Evolutionary conservation across 1,140 invertebrate species (phyloP).

Genomic region (Eubasilissa regina): DNA sequence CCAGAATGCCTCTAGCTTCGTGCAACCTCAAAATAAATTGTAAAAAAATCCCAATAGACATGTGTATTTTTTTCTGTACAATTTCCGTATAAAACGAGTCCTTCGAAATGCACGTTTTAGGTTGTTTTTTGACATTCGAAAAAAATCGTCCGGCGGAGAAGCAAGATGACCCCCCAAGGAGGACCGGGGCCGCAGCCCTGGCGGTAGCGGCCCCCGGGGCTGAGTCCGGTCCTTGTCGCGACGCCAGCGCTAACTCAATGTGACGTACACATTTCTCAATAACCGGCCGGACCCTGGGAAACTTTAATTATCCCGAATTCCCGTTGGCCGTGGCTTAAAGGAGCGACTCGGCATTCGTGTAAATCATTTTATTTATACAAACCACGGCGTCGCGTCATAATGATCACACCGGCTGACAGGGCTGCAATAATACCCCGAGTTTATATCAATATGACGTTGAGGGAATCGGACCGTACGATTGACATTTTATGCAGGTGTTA

Average conservation of each 20-base stretch:
- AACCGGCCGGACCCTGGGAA: conserved; percentile 27
- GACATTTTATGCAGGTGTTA: background rate
- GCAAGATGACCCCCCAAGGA: conserved; percentile 43
- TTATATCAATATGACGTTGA: conserved; percentile 32
- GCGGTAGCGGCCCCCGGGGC: background rate
- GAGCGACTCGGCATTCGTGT: conserved; percentile 22
- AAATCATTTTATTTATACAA: conserved; percentile 32
- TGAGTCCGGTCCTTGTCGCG: conserved; percentile 34
- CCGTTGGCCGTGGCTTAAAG: conserved; percentile 9
- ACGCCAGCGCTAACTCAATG: conserved; percentile 44
- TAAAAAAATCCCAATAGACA: no score
- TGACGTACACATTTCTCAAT: conserved; percentile 45
- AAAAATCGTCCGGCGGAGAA: conserved; percentile 18
- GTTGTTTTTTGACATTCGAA: conserved; percentile 1
- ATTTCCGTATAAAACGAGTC: background rate
- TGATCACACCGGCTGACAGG: background rate
- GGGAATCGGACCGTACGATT: conserved; percentile 4
- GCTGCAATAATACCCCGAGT: background rate
- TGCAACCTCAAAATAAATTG: no score
- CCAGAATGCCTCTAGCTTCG: no score
- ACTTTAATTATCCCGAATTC: conserved; percentile 34
- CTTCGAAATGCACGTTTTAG: conserved; percentile 14
- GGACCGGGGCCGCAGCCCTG: conserved; percentile 6
- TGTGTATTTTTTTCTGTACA: no score
- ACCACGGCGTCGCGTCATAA: background rate